Conservation (phyloP, 2,888 invertebrate genomes). For the Ceramica pisi region DNA sequence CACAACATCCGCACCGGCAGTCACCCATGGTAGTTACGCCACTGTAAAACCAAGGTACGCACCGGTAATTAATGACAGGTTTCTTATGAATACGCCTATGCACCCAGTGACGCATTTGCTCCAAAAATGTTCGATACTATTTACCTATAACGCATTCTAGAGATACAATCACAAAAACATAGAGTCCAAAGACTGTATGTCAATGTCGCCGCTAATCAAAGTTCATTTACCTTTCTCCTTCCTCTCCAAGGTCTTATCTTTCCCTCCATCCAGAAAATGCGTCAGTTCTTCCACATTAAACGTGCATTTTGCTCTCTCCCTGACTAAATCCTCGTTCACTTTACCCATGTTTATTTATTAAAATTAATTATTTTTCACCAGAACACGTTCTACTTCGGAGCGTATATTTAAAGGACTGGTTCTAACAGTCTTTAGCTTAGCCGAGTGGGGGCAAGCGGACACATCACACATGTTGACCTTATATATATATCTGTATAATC, state of each 20-base stretch:
- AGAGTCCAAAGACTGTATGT: background rate
- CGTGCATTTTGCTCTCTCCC: conserved; percentile 93
- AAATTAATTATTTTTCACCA: conserved; percentile 4
- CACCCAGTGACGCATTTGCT: background rate
- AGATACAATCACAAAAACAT: conserved; percentile 3
- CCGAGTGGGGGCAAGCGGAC: conserved; percentile 1
- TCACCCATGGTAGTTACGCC: no score
- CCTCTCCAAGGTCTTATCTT: conserved; percentile 92
- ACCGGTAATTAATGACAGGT: no score
- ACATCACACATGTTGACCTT: no score
- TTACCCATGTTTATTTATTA: conserved; percentile 67
- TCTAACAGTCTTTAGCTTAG: background rate
- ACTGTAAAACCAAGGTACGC: no score
- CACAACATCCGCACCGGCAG: no score
- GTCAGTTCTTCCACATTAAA: conserved; percentile 94
- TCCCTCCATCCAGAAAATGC: conserved; percentile 94
- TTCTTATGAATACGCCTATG: no score
- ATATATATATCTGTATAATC: no score
- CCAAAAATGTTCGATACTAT: background rate
- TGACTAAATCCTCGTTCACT: conserved; percentile 93
- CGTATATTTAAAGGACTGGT: conserved; percentile 36
- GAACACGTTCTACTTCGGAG: conserved; percentile 19
- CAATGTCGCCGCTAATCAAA: conserved; percentile 9
- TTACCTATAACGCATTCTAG: background rate
- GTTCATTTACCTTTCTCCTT: conserved; percentile 82